Conservation (phyloP, 1,140 invertebrate genomes). For the Diabrotica undecimpunctata region DNA sequence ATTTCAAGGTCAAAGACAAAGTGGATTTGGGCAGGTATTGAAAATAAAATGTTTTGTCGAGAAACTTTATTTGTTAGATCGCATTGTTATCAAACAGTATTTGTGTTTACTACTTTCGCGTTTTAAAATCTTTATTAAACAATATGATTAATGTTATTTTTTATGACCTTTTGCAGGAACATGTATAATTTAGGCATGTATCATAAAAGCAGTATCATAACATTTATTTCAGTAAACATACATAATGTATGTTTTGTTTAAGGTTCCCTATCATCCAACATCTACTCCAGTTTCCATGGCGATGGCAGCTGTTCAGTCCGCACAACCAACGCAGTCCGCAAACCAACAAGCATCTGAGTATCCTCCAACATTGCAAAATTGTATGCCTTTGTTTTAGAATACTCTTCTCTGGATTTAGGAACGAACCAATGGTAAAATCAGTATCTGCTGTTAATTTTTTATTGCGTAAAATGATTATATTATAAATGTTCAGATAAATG, state of each 20-base stretch:
- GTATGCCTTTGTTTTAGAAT: conserved; percentile 45
- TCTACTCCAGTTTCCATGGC: conserved; percentile 48
- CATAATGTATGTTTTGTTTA: conserved; percentile 3
- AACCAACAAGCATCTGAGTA: conserved; percentile 45
- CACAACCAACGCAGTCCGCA: conserved; percentile 45
- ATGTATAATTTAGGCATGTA: not conserved
- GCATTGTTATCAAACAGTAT: no score
- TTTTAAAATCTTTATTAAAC: no score
- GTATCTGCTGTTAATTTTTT: no score
- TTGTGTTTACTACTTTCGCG: no score
- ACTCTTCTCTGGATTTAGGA: not conserved
- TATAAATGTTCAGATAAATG: no score
- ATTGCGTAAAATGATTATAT: no score
- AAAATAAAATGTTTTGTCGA: no score
- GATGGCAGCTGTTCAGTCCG: conserved; percentile 46
- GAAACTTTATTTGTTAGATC: no score
- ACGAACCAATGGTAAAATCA: no score
- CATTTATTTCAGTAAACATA: not conserved
- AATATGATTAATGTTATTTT: no score
- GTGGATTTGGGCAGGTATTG: no score
- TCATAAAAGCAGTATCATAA: not conserved
- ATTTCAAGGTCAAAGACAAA: no score
- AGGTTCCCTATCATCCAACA: conserved; percentile 45
- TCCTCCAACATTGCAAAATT: conserved; percentile 48
- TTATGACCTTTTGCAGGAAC: not conserved